phyloP scores from a whole-genome alignment of 2,113 vertebrate genomes.

The Myrmophylax atrothorax region DNA sequence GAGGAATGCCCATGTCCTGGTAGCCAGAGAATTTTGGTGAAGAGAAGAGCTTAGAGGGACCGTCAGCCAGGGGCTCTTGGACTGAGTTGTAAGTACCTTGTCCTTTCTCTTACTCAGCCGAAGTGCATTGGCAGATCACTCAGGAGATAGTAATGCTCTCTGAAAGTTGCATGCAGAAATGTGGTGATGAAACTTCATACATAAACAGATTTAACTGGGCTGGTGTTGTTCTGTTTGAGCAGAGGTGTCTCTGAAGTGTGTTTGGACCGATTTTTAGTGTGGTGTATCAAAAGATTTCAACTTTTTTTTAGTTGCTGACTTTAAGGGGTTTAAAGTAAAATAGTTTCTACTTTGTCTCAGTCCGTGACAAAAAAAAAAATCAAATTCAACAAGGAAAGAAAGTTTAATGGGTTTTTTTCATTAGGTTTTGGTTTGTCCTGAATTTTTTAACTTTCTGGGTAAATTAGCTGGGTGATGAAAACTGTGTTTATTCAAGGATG shows the following conservation, averaged over 20 bases:
- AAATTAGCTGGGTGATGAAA: neutral
- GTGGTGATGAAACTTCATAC: neutral
- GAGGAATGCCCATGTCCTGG: slow-evolving; percentile 34
- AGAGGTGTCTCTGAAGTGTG: neutral
- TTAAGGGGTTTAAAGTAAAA: neutral
- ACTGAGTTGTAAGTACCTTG: slow-evolving; percentile 77
- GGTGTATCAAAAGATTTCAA: neutral
- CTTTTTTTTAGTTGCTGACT: neutral
- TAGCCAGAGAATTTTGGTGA: slow-evolving; percentile 60
- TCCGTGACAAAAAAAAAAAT: neutral
- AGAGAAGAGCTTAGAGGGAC: slow-evolving; percentile 53
- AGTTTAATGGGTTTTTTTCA: neutral
- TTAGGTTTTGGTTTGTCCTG: neutral
- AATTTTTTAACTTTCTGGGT: neutral
- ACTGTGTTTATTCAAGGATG: neutral
- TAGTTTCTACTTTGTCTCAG: neutral
- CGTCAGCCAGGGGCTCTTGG: slow-evolving; percentile 58
- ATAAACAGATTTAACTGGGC: neutral
- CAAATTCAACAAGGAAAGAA: neutral
- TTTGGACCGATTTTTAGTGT: neutral
- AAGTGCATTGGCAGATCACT: neutral
- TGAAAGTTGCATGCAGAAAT: neutral
- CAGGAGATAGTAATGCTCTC: neutral
- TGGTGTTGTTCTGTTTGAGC: neutral
- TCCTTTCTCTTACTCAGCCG: neutral